A percentile compares a stretch with the other conserved stretches of the same genome.
Conservation (phyloP, 1,140 invertebrate genomes). For the Diabrotica undecimpunctata region DNA sequence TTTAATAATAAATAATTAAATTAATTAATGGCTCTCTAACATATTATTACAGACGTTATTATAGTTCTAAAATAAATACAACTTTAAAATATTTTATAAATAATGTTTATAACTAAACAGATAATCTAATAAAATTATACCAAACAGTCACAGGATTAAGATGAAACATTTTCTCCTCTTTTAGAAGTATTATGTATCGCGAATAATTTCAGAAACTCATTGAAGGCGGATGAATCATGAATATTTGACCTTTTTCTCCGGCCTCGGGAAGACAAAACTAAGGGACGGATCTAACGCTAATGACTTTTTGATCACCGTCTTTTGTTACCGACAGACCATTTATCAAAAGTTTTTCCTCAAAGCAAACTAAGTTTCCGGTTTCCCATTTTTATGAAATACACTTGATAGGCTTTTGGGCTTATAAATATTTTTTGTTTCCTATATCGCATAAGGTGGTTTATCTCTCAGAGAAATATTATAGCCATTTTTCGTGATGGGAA, state of each 20-base stretch:
- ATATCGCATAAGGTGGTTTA: not conserved
- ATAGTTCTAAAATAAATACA: no score
- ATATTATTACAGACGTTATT: no score
- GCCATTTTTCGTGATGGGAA: not conserved
- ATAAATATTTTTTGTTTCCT: slow-evolving; percentile 9
- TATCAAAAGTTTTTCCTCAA: slow-evolving; percentile 28
- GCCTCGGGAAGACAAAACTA: slow-evolving; percentile 16
- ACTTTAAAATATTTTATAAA: no score
- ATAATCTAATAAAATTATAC: no score
- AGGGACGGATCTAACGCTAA: slow-evolving; percentile 22
- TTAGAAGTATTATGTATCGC: not conserved
- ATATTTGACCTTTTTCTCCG: slow-evolving; percentile 11
- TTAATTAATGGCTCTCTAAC: no score
- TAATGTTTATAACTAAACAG: no score
- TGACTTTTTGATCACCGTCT: slow-evolving; percentile 32
- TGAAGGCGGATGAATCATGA: slow-evolving; percentile 5
- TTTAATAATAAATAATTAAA: no score
- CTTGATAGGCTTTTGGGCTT: slow-evolving; percentile 13
- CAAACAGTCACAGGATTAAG: no score
- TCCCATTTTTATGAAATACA: slow-evolving; percentile 14
- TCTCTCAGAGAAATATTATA: not conserved
- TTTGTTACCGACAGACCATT: slow-evolving; percentile 27
- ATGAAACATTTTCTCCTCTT: no score
- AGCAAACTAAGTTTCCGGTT: slow-evolving; percentile 7
- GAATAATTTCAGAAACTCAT: not conserved